A percentile compares a stretch with the other conserved stretches of the same genome.
Conservation (phyloP, 2,888 invertebrate genomes). For the Yponomeuta evonymella region DNA sequence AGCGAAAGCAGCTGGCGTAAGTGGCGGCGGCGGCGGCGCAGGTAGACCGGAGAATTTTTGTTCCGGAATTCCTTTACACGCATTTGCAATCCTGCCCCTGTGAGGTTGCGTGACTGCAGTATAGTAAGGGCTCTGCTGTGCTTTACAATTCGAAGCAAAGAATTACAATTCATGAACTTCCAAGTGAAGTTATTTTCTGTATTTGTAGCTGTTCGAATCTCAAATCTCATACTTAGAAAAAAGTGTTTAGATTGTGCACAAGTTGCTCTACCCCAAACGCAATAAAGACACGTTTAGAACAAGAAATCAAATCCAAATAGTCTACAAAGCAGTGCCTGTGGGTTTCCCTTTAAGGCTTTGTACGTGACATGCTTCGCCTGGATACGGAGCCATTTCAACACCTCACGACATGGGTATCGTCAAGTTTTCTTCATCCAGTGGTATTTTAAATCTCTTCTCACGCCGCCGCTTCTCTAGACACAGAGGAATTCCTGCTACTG, state of each 20-base stretch:
- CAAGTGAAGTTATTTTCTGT: not conserved
- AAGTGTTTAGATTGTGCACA: not conserved
- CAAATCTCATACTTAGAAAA: too few relatives aligned
- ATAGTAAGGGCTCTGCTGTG: conserved; percentile 2
- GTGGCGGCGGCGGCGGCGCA: conserved; percentile 33
- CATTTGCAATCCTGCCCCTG: conserved; percentile 63
- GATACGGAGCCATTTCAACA: not conserved
- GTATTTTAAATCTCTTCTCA: conserved; percentile 11
- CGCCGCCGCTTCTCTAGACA: conserved; percentile 8
- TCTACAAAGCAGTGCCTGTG: not conserved
- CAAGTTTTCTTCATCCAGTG: conserved; percentile 4
- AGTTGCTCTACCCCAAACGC: not conserved
- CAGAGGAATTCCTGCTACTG: conserved; percentile 5
- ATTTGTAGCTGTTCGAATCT: too few relatives aligned
- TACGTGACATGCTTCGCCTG: conserved; percentile 1
- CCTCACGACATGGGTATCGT: not conserved
- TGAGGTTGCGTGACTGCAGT: conserved; percentile 6
- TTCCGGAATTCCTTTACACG: conserved; percentile 58
- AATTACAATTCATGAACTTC: not conserved
- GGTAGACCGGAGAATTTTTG: conserved; percentile 66
- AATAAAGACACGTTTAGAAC: not conserved
- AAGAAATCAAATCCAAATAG: not conserved
- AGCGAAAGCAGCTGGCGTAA: conserved; percentile 43
- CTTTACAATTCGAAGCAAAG: not conserved
- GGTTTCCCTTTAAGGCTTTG: not conserved